Percentiles rank a stretch among this genome's conserved stretches.
phyloP scores from a whole-genome alignment of 2,113 vertebrate genomes.

The Alligator mississippiensis region DNA sequence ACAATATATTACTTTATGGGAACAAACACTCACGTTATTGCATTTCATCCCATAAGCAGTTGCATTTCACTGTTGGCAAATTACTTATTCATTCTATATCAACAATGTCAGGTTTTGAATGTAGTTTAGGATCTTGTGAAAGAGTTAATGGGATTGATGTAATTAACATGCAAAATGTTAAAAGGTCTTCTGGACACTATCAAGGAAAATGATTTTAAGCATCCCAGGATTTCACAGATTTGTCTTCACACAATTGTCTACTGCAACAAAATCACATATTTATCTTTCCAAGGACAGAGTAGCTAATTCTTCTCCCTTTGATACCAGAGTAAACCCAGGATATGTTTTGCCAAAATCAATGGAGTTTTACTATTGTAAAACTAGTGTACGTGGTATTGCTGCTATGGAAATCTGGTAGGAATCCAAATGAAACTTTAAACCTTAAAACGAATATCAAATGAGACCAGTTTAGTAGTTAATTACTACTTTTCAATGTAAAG shows the following conservation, averaged over 20 bases:
- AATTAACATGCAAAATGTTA: not conserved
- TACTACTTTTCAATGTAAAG: not conserved
- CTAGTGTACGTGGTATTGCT: not conserved
- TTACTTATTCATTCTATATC: not conserved
- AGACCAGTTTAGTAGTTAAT: fast-evolving
- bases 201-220: not conserved
- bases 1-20: not conserved
- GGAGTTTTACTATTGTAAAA: not conserved
- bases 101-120: constrained; percentile 27
- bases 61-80: constrained; percentile 38
- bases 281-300: not conserved
- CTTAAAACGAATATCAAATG: not conserved
- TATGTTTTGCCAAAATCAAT: not conserved
- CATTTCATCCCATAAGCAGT: constrained; percentile 13
- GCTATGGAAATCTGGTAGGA: not conserved
- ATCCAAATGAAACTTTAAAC: not conserved
- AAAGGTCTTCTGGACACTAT: not conserved
- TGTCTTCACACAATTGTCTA: fast-evolving
- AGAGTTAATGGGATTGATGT: not conserved
- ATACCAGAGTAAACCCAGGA: not conserved
- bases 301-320: not conserved
- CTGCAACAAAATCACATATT: not conserved
- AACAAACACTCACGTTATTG: constrained; percentile 9
- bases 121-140: not conserved
- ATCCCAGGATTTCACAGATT: not conserved